A percentile compares a stretch with the other conserved stretches of the same genome.
Evolutionary conservation across 2,113 vertebrate species (phyloP).

Genomic region (Cynoglossus semilaevis): DNA sequence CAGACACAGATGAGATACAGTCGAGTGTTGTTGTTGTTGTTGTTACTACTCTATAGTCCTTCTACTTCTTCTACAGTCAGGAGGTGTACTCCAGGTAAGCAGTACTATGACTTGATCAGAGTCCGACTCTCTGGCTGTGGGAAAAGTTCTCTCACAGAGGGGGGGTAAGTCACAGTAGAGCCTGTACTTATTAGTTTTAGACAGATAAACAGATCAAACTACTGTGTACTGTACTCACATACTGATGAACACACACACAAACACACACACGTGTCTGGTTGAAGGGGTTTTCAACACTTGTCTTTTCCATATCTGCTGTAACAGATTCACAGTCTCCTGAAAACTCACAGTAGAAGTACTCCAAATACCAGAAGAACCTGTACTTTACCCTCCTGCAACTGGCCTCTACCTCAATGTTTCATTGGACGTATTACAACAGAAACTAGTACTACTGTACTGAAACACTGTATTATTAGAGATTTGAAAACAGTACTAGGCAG

Average conservation of each 20-base stretch:
- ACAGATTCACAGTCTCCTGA: not conserved
- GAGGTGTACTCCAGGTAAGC: not conserved
- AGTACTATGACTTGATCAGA: conserved; percentile 2
- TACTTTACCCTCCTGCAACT: too few relatives aligned
- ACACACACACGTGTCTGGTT: not conserved
- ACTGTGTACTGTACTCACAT: conserved; percentile 20
- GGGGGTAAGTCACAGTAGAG: conserved; percentile 23
- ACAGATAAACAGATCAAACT: conserved; percentile 40
- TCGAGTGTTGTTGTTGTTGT: too few relatives aligned
- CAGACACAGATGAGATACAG: too few relatives aligned
- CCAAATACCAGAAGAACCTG: too few relatives aligned
- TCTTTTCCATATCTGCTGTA: conserved; percentile 2
- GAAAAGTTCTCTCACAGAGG: conserved; percentile 21
- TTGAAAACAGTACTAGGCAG: too few relatives aligned
- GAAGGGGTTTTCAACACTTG: conserved; percentile 1
- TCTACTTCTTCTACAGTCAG: not conserved
- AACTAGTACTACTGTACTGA: too few relatives aligned
- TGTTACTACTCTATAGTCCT: too few relatives aligned
- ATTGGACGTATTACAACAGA: too few relatives aligned
- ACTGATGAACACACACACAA: conserved; percentile 7
- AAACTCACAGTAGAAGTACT: too few relatives aligned
- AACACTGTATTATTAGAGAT: too few relatives aligned
- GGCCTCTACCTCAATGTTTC: too few relatives aligned
- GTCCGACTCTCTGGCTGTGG: conserved; percentile 8
- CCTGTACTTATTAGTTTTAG: conserved; percentile 44